Conservation (phyloP, 2,888 invertebrate species). For the Cylindroiulus punctatus region DNA sequence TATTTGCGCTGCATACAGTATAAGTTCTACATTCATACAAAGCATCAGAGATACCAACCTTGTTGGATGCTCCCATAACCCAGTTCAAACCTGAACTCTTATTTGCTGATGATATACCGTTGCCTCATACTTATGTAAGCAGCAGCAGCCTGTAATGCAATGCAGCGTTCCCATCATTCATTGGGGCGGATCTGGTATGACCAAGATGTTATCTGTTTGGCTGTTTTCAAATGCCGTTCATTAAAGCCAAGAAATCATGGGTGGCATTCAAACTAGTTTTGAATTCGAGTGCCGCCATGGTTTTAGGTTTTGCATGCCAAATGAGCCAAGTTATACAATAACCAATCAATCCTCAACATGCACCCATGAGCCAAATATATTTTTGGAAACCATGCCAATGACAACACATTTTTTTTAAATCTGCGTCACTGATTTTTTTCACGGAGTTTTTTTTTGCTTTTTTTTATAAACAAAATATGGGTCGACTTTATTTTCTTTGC, state of each 20-base stretch:
- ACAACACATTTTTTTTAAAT: too few species aligned
- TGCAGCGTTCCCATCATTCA: background rate
- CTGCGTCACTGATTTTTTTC: too few species aligned
- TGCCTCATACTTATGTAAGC: background rate
- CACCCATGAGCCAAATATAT: background rate
- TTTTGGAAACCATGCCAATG: too few species aligned
- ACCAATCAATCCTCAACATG: background rate
- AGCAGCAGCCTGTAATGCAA: background rate
- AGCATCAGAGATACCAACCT: background rate
- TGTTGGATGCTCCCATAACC: slow-evolving; percentile 7
- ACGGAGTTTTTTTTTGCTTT: too few species aligned
- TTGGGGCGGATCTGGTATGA: background rate
- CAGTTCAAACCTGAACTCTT: slow-evolving; percentile 12
- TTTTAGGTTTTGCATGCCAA: background rate
- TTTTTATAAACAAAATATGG: too few species aligned
- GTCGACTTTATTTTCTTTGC: too few species aligned
- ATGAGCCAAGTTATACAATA: background rate
- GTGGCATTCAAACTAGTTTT: background rate
- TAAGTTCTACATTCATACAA: background rate
- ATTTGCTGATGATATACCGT: background rate
- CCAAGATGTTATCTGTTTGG: background rate
- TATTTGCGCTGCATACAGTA: too few species aligned
- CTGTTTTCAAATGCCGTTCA: background rate
- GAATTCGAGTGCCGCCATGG: background rate
- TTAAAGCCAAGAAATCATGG: background rate